Percentiles rank a stretch among this genome's conserved stretches.
Evolutionary conservation across 35 echinoderm and acorn worm species (phyloP).

Genomic region (Ophioderma brevispina): DNA sequence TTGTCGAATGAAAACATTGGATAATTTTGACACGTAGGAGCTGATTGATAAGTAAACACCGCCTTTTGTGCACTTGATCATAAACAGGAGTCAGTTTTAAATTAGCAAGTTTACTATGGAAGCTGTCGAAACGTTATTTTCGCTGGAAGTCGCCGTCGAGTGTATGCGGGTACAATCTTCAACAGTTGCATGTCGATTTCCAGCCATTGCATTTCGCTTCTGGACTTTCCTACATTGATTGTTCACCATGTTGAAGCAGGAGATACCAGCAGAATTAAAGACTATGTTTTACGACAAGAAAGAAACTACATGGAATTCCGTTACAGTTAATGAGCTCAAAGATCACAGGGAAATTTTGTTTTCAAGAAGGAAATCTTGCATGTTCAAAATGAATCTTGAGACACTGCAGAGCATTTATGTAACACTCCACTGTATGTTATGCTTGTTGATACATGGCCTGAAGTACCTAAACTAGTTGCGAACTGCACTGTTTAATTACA

Average conservation of each 20-base stretch:
- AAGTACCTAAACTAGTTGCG: constrained; percentile 65
- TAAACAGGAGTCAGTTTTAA: too few species aligned
- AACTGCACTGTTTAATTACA: constrained; percentile 69
- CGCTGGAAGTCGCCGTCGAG: constrained; percentile 69
- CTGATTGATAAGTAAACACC: too few species aligned
- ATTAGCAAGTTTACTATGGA: constrained; percentile 40
- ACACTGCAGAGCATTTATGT: constrained; percentile 45
- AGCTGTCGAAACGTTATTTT: constrained; percentile 63
- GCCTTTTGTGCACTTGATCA: too few species aligned
- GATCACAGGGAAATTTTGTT: constrained; percentile 62
- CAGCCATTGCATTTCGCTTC: constrained; percentile 77
- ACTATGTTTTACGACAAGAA: not conserved
- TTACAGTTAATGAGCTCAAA: constrained; percentile 68
- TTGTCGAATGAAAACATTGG: too few species aligned
- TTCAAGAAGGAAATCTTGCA: constrained; percentile 76
- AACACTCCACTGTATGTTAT: constrained; percentile 83
- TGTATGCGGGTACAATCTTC: constrained; percentile 38
- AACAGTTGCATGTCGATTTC: constrained; percentile 56
- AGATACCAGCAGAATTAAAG: constrained; percentile 36
- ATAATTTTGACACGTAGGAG: too few species aligned
- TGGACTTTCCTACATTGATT: constrained; percentile 73
- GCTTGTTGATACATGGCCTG: constrained; percentile 70
- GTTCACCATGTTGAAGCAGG: constrained; percentile 55
- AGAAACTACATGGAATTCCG: constrained; percentile 48
- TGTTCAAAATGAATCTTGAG: constrained; percentile 64